Base-by-base conservation (phyloP, 2,797 vertebrate species). In the Arrhamphus sclerolepis region DNA sequence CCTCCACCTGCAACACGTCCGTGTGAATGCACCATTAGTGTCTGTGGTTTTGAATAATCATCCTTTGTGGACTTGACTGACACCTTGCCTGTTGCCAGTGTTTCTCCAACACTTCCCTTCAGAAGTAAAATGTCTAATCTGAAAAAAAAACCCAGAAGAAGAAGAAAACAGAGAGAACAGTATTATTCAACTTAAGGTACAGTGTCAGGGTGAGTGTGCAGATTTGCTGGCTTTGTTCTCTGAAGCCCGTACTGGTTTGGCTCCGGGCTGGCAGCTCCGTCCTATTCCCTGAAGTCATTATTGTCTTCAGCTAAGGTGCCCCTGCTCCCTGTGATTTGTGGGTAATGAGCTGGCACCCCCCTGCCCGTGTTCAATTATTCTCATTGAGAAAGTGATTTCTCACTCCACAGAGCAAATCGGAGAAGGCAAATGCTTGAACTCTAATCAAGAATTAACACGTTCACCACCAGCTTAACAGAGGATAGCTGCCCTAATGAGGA, bases 301-400 rank as follows among this genome's bases (percentile, higher is more conserved):
- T 84, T 84, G 89, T 91, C 77, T 89, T 71, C 81, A 34, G 75
- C 87, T 89, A 88, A 91, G 91, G 89, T 92, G 84, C 81, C 82
- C 84, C 73, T 44, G 82, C 81, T 84, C 82, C 75, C 84, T 86
- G 84, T 90, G 91, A 90, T 88, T 89, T 90, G 87, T 85, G 89
- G 90, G 89, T 93, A 93, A 93, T 92, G 90, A 93, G 87, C 89
- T 93, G 91, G 85, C 86, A 87, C 81, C 90, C 84, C 85, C 84
- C 75, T 81, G 82, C 86, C 86, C 78, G 72, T 89, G 87, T 92
- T 93, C 91, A 92, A 92, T 93, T 93, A 93, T 89, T 92, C 90
- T 92, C 91, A 90, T 92, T 89, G 90, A 91, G 87, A 91, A 91
- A 92, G 87, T 89, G 91, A 93, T 92, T 93, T 93, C 90, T 93